A percentile compares a stretch with the other conserved stretches of the same genome.
These are phyloP conservation scores for Melanostoma mellinum DNA, from an alignment of 2,888 invertebrate genomes.

Conservation along the genomic window DNA sequence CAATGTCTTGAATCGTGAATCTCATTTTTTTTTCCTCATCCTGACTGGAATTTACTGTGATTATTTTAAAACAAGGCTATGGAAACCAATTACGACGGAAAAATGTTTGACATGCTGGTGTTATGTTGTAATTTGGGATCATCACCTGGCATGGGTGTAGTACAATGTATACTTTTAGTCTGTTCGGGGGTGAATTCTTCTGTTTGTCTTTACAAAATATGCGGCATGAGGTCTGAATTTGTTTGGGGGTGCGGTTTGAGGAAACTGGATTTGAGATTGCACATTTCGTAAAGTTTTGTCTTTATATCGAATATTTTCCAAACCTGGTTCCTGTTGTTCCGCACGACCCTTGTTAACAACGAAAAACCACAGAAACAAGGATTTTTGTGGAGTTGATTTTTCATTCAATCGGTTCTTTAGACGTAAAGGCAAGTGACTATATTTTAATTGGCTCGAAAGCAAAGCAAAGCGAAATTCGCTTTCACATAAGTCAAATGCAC, in stretches of 20 bases:
- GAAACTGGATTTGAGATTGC: not conserved
- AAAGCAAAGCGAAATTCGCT: no score
- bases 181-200: constrained; percentile 44
- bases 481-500: no score
- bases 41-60: constrained; percentile 26
- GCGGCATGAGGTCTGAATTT: no score
- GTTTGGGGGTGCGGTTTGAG: not conserved
- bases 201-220: constrained; percentile 40
- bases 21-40: constrained; percentile 30
- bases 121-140: constrained; percentile 71
- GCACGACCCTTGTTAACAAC: no score
- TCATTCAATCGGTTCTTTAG: no score
- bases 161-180: constrained; percentile 14
- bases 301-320: no score
- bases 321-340: no score
- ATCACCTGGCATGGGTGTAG: constrained; percentile 56
- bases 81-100: constrained; percentile 57
- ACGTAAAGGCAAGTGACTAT: no score
- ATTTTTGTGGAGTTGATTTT: no score
- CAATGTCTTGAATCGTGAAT: constrained; percentile 52
- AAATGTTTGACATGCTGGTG: constrained; percentile 51
- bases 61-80: constrained; percentile 39
- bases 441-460: no score
- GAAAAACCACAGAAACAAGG: no score
- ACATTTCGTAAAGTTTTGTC: not conserved